Evolutionary conservation across 1,140 invertebrate genomes (phyloP).

Genomic region (Yoshiicerus persimilis): DNA sequence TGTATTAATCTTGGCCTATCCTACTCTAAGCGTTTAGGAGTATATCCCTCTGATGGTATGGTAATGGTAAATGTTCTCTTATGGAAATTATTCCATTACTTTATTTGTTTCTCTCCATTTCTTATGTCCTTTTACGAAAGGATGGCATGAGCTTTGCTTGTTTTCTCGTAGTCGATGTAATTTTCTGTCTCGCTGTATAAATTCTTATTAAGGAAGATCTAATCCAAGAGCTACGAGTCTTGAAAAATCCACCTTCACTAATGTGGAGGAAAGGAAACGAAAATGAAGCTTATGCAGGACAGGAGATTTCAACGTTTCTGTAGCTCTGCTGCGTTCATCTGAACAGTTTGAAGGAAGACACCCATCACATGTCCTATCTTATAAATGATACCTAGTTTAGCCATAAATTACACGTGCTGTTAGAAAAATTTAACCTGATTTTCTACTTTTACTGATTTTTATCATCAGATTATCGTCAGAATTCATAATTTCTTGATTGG

Average conservation of each 20-base stretch:
- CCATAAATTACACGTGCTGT: constrained; percentile 33
- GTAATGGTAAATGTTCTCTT: neutral
- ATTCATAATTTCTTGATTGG: constrained; percentile 40
- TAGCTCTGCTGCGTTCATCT: neutral
- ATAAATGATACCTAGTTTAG: constrained; percentile 28
- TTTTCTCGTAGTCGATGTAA: neutral
- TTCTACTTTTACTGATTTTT: constrained; percentile 34
- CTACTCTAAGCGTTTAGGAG: no score
- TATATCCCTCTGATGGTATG: neutral
- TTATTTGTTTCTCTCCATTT: constrained; percentile 6
- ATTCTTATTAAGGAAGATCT: constrained; percentile 7
- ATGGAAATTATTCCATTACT: constrained; percentile 18
- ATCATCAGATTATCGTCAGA: constrained; percentile 36
- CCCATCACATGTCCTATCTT: neutral
- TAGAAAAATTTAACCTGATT: constrained; percentile 43
- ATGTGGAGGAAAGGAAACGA: neutral
- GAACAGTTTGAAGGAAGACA: constrained; percentile 5
- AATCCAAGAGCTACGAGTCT: neutral
- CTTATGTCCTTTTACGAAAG: neutral
- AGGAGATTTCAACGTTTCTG: neutral
- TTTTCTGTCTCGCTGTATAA: neutral
- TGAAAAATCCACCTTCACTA: neutral
- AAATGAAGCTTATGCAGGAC: neutral
- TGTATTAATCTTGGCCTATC: constrained; percentile 13
- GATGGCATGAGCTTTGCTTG: neutral